Evolutionary conservation across 2,888 invertebrate genomes (phyloP).

Genomic region (Nephrotoma flavescens): DNA sequence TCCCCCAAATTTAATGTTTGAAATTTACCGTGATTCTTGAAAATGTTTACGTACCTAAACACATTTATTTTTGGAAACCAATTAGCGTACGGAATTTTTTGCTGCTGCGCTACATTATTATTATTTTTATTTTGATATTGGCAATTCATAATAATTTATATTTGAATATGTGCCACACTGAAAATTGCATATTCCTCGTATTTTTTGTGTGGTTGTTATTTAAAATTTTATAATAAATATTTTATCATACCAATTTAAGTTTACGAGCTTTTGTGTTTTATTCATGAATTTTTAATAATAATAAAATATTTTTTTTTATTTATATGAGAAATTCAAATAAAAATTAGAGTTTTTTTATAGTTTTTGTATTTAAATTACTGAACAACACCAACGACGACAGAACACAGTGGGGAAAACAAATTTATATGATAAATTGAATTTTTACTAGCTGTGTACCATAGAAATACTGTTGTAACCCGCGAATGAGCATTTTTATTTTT

Average conservation of each 20-base stretch:
- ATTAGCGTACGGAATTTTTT: background rate
- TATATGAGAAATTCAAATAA: background rate
- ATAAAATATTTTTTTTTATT: background rate
- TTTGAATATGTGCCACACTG: background rate
- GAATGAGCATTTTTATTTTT: background rate
- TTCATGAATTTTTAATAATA: background rate
- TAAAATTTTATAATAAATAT: background rate
- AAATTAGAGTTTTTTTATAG: background rate
- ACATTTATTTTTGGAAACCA: background rate
- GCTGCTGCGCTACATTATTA: background rate
- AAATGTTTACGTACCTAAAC: background rate
- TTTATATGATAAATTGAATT: background rate
- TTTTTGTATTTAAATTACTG: background rate
- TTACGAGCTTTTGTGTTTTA: background rate
- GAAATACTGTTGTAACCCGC: background rate
- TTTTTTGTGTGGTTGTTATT: background rate
- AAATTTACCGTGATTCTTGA: background rate
- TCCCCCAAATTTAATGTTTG: background rate
- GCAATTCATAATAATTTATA: background rate
- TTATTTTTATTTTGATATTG: background rate
- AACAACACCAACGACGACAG: background rate
- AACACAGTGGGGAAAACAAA: background rate
- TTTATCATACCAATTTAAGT: conserved; percentile 5
- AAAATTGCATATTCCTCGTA: background rate
- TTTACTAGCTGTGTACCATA: background rate